A percentile compares a stretch with the other conserved stretches of the same genome.
Evolutionary conservation across 2,113 vertebrate species (phyloP).

Genomic region (Pseudorectes ferrugineus): DNA sequence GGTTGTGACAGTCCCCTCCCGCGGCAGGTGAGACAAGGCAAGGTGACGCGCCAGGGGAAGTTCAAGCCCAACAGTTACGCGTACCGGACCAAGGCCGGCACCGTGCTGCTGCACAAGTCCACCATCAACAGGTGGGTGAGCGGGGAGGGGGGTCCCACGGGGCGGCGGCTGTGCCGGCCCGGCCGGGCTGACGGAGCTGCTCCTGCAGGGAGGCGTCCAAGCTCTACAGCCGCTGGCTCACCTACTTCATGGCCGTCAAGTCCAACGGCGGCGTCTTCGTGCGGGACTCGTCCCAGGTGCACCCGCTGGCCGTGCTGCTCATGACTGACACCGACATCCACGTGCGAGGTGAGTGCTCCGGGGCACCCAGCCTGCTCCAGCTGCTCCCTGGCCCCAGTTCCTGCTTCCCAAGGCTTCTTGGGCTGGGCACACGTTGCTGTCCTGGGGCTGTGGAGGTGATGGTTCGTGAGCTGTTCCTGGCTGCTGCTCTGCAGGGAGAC

Average conservation of each 20-base stretch:
- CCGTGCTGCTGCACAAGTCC: conserved; percentile 89
- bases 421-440: rapidly evolving
- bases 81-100: conserved; percentile 81
- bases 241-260: conserved; percentile 90
- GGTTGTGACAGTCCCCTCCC: neutral
- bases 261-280: conserved; percentile 87
- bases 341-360: conserved; percentile 75
- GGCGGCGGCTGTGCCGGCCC: rapidly evolving
- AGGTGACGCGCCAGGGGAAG: conserved; percentile 85
- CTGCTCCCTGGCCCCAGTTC: rapidly evolving
- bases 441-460: rapidly evolving
- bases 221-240: conserved; percentile 90
- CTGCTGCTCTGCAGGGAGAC: neutral
- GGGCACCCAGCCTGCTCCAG: rapidly evolving
- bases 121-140: conserved; percentile 87
- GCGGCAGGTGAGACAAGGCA: conserved; percentile 85
- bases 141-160: rapidly evolving
- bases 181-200: neutral
- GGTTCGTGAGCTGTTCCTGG: neutral
- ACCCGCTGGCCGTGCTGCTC: conserved; percentile 89
- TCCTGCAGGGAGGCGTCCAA: conserved; percentile 74
- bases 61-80: conserved; percentile 85
- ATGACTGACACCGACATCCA: conserved; percentile 85
- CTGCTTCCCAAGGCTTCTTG: neutral
- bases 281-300: conserved; percentile 88